Conservation (phyloP, 2,888 invertebrate genomes). For the Quadroppia sp. region DNA sequence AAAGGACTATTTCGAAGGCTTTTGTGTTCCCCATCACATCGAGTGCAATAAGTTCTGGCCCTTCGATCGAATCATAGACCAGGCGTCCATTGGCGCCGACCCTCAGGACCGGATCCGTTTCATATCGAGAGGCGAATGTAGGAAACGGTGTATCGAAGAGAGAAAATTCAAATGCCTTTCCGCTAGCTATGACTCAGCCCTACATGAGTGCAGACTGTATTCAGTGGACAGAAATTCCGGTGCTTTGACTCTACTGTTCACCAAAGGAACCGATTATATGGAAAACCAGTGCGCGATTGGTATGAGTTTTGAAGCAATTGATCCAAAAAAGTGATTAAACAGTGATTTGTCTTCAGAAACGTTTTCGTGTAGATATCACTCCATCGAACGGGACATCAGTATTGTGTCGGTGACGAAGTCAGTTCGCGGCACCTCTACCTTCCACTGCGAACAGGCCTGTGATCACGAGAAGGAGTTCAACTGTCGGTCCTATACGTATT, state of each 20-base stretch:
- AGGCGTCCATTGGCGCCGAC: conserved; percentile 53
- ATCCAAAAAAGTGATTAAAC: too few species aligned
- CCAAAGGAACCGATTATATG: conserved; percentile 56
- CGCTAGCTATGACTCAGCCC: conserved; percentile 56
- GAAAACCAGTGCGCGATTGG: conserved; percentile 59
- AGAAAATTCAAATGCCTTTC: conserved; percentile 57
- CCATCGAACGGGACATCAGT: conserved; percentile 52
- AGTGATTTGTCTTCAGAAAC: conserved; percentile 23
- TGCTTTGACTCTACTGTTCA: conserved; percentile 47
- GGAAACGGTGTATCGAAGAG: conserved; percentile 56
- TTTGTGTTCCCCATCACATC: conserved; percentile 47
- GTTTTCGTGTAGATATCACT: conserved; percentile 54
- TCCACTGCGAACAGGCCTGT: conserved; percentile 54
- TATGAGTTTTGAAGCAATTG: too few species aligned
- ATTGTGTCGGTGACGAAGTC: conserved; percentile 54
- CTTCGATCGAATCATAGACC: conserved; percentile 58
- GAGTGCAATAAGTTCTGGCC: conserved; percentile 55
- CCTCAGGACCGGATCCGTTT: conserved; percentile 52
- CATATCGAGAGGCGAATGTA: conserved; percentile 54
- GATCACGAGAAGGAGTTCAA: conserved; percentile 54
- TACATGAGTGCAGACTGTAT: conserved; percentile 55
- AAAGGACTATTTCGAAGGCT: conserved; percentile 48
- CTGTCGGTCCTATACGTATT: conserved; percentile 52
- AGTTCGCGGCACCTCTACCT: conserved; percentile 49
- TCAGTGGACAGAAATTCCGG: conserved; percentile 57